Base-by-base conservation (phyloP, 2,797 vertebrate genomes). In the Centroberyx gerrardi region DNA sequence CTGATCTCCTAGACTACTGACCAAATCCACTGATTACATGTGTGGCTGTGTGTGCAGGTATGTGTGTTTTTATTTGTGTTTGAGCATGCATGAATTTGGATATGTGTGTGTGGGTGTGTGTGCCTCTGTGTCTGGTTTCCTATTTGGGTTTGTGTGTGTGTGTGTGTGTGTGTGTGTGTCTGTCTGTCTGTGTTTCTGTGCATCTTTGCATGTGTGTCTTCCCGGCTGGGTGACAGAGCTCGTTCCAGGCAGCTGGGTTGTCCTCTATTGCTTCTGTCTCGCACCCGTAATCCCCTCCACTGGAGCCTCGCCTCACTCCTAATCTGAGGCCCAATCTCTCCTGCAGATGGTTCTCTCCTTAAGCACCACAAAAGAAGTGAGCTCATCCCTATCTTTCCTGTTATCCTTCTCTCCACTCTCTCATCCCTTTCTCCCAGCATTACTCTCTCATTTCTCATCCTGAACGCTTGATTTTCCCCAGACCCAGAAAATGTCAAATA, bases 271-370 rank as follows among this genome's bases (percentile, higher is more conserved):
- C 87, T 84, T 88, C 89, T 86, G 84, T 90, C 89, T 91, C 74
- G 38, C 84, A 29, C 69, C 73, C 14, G 17, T 96, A 95, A 95
- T 96, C 95, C 94, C 84, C 90, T 90, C 83, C 88, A 78, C 89
- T 90, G 90, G 93, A 96, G 94, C 88, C 78, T 89, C 40, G 83
- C 83, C 87, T 90, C 82, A 59, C 80, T 90, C 86, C 94, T 97
- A 95, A 96, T 97, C 96, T 95, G 92, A 92, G 91, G 91, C 93
- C 94, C 93, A 93, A 96, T 96, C 95, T 94, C 94, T 93, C 88
- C 90, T 95, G 86, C 96, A 96, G 95, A 96, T 96, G 96, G 93
- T 95, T 95, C 90, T 67, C 94, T 95, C 93, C 95, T 96, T 96
- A 96, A 96, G 94, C 93, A 95, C 93, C 76, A 92, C 91, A 94